Evolutionary conservation across 2,888 invertebrate genomes (phyloP).

Genomic region (Acanthosepion pharaonis): DNA sequence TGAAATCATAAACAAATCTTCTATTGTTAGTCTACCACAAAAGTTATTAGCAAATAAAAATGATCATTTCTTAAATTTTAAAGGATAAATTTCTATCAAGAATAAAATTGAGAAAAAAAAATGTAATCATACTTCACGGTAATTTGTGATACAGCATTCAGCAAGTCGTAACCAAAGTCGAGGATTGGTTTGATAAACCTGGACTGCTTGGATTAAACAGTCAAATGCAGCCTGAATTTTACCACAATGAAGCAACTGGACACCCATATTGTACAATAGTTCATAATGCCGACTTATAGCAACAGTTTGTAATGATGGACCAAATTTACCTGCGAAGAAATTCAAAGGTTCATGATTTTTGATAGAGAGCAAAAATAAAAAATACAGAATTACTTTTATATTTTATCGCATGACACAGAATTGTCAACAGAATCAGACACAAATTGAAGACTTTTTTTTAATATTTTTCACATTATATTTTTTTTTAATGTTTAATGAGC

Average conservation of each 20-base stretch:
- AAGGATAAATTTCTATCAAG: background rate
- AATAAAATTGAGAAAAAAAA: background rate
- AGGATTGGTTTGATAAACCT: constrained; percentile 90
- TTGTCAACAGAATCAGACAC: no score
- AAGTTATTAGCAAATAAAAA: no score
- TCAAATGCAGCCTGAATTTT: constrained; percentile 91
- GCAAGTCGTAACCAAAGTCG: constrained; percentile 93
- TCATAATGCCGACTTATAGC: constrained; percentile 80
- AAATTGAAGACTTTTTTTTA: no score
- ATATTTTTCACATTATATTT: no score
- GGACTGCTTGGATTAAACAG: constrained; percentile 88
- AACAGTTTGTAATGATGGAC: constrained; percentile 80
- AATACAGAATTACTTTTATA: background rate
- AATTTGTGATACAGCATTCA: constrained; percentile 81
- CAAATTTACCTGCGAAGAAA: constrained; percentile 62
- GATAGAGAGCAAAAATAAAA: background rate
- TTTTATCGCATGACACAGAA: no score
- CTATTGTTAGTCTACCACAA: no score
- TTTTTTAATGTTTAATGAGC: constrained; percentile 24
- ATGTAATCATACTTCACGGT: constrained; percentile 64
- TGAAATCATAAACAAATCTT: no score
- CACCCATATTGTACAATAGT: constrained; percentile 86
- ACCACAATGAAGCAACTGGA: constrained; percentile 86
- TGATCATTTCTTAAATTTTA: background rate
- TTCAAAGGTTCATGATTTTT: constrained; percentile 49